Base-by-base conservation (phyloP, 2,888 invertebrate genomes). In the Gisinianus flammeolus region DNA sequence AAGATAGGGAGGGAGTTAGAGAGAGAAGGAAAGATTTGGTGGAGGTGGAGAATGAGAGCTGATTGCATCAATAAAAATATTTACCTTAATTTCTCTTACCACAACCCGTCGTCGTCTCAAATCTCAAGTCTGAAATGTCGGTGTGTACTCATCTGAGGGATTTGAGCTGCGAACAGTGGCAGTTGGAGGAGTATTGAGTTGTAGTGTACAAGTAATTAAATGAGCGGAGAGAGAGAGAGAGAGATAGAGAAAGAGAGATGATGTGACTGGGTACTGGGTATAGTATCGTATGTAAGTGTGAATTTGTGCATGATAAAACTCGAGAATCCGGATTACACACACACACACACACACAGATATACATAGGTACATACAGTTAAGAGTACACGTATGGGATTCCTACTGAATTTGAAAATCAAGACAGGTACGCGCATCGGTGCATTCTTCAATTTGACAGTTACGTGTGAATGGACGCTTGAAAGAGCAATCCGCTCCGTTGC, bases 361-460 rank as follows among this genome's bases (percentile, higher is more conserved):
- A n/a, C n/a, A n/a, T n/a, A n/a, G n/a, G n/a, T n/a, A n/a, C n/a
- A n/a, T n/a, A n/a, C n/a, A n/a, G n/a, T n/a, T n/a, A n/a, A n/a
- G n/a, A n/a, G n/a, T n/a, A n/a, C n/a, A n/a, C n/a, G n/a, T n/a
- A n/a, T n/a, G n/a, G n/a, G n/a, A n/a, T 8, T 58, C 24, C 28
- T 6, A 24, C 62, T 62, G 24, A 6, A 62, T 62, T 62, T 62
- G 26, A 62, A 62, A 62, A 26, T 24, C 62, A 4, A 62, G 62
- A 62, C 62, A 62, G 28, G 26, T 62, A 12, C 19, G 44, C 19
- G 44, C 8, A 62, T 62, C 28, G 24, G 62, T 62, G 4, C 26
- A 62, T 62, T 62, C 62, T 62, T 62, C 1, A 24, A 16, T 62
- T 26, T 62, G 62, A 62, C 62, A 62, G 26, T 26, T 22, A 62